Conservation (phyloP, 2,797 vertebrate species). For the Macroramphosus scolopax region DNA sequence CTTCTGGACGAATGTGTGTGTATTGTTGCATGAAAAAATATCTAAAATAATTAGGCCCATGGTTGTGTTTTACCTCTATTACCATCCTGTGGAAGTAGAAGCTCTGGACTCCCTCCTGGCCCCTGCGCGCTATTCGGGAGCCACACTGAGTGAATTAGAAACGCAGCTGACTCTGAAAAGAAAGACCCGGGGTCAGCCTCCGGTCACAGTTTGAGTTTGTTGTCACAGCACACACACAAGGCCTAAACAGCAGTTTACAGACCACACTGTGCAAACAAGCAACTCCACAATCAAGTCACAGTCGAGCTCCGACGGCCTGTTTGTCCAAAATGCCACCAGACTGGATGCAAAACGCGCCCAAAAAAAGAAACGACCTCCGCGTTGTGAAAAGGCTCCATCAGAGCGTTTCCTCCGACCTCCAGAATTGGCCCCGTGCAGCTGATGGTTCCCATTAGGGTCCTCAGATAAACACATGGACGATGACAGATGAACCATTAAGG, state of each 20-base stretch:
- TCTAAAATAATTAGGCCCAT: too few relatives aligned
- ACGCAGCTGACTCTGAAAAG: constrained; percentile 47
- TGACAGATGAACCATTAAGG: constrained; percentile 61
- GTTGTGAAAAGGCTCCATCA: background rate
- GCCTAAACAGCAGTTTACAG: constrained; percentile 61
- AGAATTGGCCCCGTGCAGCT: constrained; percentile 12
- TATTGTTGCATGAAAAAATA: too few relatives aligned
- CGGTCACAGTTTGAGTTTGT: constrained; percentile 66
- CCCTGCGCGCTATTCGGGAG: constrained; percentile 12
- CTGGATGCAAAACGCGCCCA: background rate
- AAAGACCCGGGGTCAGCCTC: constrained; percentile 54
- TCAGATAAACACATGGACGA: constrained; percentile 57
- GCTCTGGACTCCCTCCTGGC: too few relatives aligned
- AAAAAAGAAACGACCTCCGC: constrained; percentile 17
- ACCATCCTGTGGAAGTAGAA: too few relatives aligned
- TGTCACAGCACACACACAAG: constrained; percentile 56
- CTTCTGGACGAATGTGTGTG: too few relatives aligned
- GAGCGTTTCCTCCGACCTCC: too few relatives aligned
- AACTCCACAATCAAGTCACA: too few relatives aligned
- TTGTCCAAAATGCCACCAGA: constrained; percentile 35
- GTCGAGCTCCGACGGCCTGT: constrained; percentile 22
- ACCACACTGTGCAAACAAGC: constrained; percentile 53
- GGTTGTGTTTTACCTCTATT: too few relatives aligned
- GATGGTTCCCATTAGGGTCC: constrained; percentile 58
- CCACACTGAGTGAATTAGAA: constrained; percentile 35